Evolutionary conservation across 2,888 invertebrate species (phyloP), one percentile per base, ranked within the genome.

Genomic region (Pollenia angustigena): DNA sequence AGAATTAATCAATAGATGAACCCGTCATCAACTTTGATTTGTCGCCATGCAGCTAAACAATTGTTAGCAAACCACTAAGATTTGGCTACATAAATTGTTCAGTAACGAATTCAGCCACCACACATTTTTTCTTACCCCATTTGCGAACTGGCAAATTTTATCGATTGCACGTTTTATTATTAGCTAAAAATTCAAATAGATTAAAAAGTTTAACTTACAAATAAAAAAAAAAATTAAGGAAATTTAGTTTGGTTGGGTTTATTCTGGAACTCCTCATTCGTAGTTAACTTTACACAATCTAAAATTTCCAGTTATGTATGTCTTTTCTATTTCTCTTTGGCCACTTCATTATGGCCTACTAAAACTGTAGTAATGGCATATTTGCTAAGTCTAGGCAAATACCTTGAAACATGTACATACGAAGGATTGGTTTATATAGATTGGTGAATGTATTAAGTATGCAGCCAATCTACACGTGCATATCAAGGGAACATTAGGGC

Each of bases 361-460:
- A 64, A 75, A 81, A 64, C 12, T 71, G 7, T 44, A 64, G 78
- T 76, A 62, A 80, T 54, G 44, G 42, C 66, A 68, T 69, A 74
- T 85, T 76, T 85, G 58, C 72, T 58, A 60, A 66, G 81, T 69
- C 58, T 81, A 64, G 60, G 72, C 50, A 85, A 81, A 81, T 76
- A 72, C 66, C 58, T 72, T 50, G 11, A 58, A 58, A 58, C 10
- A 9, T n/a, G 8, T 54, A 56, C 40, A 6, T 32, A 32, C 32
- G 32, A 32, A 32, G 32, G 32, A 32, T 32, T 32, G 32, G 32
- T 32, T 42, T 64, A 66, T 16, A 46, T 62, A 80, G 52, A 79
- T 50, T 78, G 9, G 54, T 16, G 11, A 23, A 16, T 46, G 18
- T 46, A 56, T 32, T 56, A 40, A 46, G 18, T 32, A 32, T 54